Conservation (phyloP, 2,888 invertebrate species). For the Troides oblongomaculatus region DNA sequence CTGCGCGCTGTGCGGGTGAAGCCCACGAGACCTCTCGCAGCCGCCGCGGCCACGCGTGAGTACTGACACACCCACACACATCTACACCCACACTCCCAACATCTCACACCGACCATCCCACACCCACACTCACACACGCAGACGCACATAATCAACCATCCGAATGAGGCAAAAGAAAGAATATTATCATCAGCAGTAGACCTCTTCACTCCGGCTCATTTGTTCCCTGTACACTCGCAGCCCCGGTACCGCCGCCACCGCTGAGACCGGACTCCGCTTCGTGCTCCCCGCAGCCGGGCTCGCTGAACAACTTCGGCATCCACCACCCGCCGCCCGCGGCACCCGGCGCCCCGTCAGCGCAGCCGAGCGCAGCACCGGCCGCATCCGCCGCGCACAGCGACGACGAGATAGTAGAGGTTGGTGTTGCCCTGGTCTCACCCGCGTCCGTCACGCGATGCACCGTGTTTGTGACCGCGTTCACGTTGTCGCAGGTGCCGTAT, state of each 20-base stretch:
- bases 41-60: constrained; percentile 48
- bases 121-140: no score
- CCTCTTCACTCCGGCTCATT: background rate
- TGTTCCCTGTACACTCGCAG: background rate
- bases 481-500: constrained; percentile 72
- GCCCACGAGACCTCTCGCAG: constrained; percentile 53
- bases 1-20: constrained; percentile 84
- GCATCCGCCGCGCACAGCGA: constrained; percentile 45
- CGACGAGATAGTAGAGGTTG: constrained; percentile 68
- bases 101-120: no score
- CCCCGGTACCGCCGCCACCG: constrained; percentile 38
- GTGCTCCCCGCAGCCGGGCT: constrained; percentile 37
- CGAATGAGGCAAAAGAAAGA: no score
- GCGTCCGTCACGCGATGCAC: no score
- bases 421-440: background rate
- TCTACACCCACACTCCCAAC: no score
- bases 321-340: constrained; percentile 53
- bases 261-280: constrained; percentile 45
- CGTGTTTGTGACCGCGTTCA: no score
- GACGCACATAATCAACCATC: no score
- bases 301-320: constrained; percentile 64
- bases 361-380: constrained; percentile 32
- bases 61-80: constrained; percentile 26
- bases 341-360: background rate
- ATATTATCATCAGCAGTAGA: no score